Evolutionary conservation across 2,797 vertebrate genomes (phyloP), one percentile per base, ranked within the genome.

Genomic region (Sebastes hubbsi): DNA sequence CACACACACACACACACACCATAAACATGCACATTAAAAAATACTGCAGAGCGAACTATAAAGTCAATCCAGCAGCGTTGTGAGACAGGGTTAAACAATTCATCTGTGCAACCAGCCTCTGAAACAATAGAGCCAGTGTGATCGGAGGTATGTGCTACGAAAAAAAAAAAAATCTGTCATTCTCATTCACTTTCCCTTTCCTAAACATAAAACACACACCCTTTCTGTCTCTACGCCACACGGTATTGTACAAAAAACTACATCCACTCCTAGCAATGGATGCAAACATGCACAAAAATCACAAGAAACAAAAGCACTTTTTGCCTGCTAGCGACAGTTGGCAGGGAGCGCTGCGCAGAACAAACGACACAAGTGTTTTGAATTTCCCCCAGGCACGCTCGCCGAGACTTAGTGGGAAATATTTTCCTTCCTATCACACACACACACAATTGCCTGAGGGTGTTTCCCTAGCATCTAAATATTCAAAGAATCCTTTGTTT

Each of bases 401-500:
- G 3, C 77, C 18, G 49, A 84, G 78, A 81, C 80, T 78, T 80
- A 84, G 68, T 78, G 63, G 79, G 84, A 92, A 91, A 93, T 91
- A 89, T 92, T 91, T 93, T 85, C 87, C 89, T 89, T 91, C 74
- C 81, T 86, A 87, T 83, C 77, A 69, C 24, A 88, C 82, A 89
- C 83, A 89, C 83, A 89, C 86, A 90, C 76, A 88, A 72, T 70
- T 72, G 81, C 84, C 86, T 8, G 9, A 87, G 87, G 89, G 87
- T 90, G 88, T 91, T 93, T 88, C 88, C 86, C 80, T 80, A 46
- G 54, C 65, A 90, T 88, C 83, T 81, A 89, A 89, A 93, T 89
- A 94, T 89, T 89, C 86, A 90, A 91, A 91, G 87, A 92, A 90
- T 89, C 84, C 75, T 87, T 90, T 92, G 91, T 92, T 87, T 89